phyloP scores from a whole-genome alignment of 1,140 invertebrate species.

The Cyclina sinensis region DNA sequence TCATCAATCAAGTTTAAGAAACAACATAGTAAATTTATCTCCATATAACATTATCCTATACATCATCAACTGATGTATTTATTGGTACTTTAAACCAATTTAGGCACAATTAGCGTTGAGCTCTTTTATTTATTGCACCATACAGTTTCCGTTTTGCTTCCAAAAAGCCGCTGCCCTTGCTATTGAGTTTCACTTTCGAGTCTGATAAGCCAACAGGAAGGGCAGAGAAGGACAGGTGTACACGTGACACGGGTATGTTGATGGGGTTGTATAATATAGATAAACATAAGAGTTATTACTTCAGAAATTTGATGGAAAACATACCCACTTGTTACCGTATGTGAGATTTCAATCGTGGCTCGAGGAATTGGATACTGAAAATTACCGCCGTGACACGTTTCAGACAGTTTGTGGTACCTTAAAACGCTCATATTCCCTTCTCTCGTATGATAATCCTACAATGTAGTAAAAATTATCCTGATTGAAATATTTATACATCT shows the following conservation, averaged over 20 bases:
- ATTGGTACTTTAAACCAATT: slow-evolving; percentile 48
- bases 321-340: slow-evolving; percentile 32
- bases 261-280: slow-evolving; percentile 41
- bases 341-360: not conserved
- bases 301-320: slow-evolving; percentile 55
- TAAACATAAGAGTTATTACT: slow-evolving; percentile 51
- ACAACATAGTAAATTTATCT: not conserved
- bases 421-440: not conserved
- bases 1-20: slow-evolving; percentile 7
- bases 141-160: not conserved
- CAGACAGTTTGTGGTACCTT: not conserved
- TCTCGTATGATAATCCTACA: not conserved
- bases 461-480: too few species aligned
- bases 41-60: not conserved
- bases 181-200: not conserved
- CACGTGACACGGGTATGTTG: slow-evolving; percentile 57
- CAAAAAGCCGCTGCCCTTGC: not conserved
- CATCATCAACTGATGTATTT: slow-evolving; percentile 47
- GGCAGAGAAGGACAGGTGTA: slow-evolving; percentile 54
- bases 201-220: slow-evolving; percentile 47
- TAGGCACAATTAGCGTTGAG: slow-evolving; percentile 43
- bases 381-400: not conserved
- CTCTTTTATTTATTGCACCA: slow-evolving; percentile 40
- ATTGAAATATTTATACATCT: not conserved
- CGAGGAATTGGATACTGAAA: not conserved